A percentile compares a stretch with the other conserved stretches of the same genome.
Conservation (phyloP, 2,888 invertebrate species). For the Pseudococcus viburni region DNA sequence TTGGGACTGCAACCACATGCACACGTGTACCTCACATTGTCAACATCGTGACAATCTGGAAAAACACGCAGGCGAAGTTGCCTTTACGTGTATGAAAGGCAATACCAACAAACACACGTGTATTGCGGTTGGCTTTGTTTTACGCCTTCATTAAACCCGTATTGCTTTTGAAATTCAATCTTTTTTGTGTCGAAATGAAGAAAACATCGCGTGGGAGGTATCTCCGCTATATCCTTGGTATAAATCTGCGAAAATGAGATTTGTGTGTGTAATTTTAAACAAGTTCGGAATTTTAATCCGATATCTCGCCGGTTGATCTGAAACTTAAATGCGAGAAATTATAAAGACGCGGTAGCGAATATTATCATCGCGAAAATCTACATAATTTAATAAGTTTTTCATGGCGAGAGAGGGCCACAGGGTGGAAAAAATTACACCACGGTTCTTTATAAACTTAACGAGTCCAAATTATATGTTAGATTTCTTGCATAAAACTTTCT, state of each 20-base stretch:
- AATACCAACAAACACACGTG: background rate
- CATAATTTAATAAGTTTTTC: slow-evolving; percentile 22
- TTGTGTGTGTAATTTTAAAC: background rate
- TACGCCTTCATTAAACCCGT: background rate
- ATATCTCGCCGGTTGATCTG: background rate
- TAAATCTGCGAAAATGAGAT: background rate
- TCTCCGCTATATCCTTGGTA: background rate
- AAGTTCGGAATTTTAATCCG: slow-evolving; percentile 30
- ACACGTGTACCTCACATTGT: background rate
- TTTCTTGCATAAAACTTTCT: slow-evolving; percentile 34
- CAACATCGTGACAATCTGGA: background rate
- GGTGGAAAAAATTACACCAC: background rate
- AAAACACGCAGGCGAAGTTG: background rate
- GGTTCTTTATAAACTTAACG: background rate
- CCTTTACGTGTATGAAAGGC: background rate
- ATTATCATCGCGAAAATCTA: background rate
- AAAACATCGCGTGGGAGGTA: background rate
- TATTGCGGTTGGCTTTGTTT: background rate
- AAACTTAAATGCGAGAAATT: background rate
- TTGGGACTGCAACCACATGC: background rate
- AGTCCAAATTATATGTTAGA: slow-evolving; percentile 10
- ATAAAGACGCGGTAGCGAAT: background rate
- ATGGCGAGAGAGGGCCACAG: background rate
- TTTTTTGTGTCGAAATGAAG: background rate
- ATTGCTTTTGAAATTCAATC: background rate